Evolutionary conservation across 1,140 invertebrate genomes (phyloP).

Genomic region (Muscidifurax raptorellus): DNA sequence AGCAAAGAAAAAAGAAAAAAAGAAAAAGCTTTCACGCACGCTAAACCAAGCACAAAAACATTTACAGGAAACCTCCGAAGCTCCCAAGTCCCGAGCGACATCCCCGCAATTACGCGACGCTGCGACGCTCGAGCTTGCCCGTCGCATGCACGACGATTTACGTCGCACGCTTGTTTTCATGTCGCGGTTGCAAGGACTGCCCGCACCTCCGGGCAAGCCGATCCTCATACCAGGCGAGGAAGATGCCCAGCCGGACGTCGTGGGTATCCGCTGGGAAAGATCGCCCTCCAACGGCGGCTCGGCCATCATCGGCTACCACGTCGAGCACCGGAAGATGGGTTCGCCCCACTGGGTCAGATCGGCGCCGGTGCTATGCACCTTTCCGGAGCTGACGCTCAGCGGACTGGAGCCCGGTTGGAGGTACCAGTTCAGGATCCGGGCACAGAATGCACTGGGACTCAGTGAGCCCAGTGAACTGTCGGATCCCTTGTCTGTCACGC

Average conservation of each 20-base stretch:
- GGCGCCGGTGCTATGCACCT: constrained; percentile 81
- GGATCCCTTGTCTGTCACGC: constrained; percentile 85
- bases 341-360: constrained; percentile 87
- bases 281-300: constrained; percentile 91
- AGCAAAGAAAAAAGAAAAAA: neutral
- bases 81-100: neutral
- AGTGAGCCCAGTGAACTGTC: constrained; percentile 87
- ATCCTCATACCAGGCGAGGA: constrained; percentile 81
- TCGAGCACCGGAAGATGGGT: constrained; percentile 87
- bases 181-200: constrained; percentile 79
- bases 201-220: constrained; percentile 86
- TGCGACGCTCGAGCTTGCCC: neutral
- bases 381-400: constrained; percentile 84
- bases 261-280: constrained; percentile 90
- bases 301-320: constrained; percentile 88
- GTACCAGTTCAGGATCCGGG: constrained; percentile 92
- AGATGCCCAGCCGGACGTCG: constrained; percentile 87
- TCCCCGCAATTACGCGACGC: neutral
- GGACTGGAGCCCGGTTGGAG: constrained; percentile 90
- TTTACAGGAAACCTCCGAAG: constrained; percentile 28
- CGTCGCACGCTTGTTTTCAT: constrained; percentile 22
- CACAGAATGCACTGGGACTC: constrained; percentile 88
- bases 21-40: neutral
- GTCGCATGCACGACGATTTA: constrained; percentile 34
- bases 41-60: constrained; percentile 39